Evolutionary conservation across 2,113 vertebrate genomes (phyloP).

Genomic region (Peromyscus polionotus): DNA sequence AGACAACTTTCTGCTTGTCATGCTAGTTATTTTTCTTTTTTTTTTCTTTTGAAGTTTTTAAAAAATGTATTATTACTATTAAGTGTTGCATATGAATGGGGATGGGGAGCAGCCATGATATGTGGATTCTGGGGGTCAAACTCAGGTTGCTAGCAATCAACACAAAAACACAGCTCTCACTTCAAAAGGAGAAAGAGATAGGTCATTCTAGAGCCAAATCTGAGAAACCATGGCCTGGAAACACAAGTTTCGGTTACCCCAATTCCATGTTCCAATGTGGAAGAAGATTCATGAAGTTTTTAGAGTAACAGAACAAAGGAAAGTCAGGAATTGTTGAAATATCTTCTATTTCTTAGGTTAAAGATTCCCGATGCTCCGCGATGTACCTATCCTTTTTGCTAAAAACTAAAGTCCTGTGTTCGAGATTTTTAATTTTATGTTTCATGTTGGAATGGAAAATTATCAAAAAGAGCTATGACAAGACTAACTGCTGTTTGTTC

Average conservation of each 20-base stretch:
- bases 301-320: background rate
- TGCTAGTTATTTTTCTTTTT: background rate
- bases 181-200: background rate
- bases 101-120: too few relatives aligned
- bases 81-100: background rate
- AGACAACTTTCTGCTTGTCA: background rate
- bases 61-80: background rate
- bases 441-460: constrained; percentile 20
- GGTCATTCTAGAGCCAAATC: background rate
- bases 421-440: constrained; percentile 8
- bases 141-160: background rate
- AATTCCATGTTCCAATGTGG: background rate
- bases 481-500: background rate
- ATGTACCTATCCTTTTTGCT: background rate
- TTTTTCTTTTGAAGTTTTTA: background rate
- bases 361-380: background rate
- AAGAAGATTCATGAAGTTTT: background rate
- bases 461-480: background rate
- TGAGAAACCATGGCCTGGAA: background rate
- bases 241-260: background rate
- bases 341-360: background rate
- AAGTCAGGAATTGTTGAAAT: background rate
- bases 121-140: background rate
- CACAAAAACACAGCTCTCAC: background rate
- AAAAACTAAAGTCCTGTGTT: background rate